phyloP scores from a whole-genome alignment of 2,113 vertebrate species.

The Xenopus laevis region DNA sequence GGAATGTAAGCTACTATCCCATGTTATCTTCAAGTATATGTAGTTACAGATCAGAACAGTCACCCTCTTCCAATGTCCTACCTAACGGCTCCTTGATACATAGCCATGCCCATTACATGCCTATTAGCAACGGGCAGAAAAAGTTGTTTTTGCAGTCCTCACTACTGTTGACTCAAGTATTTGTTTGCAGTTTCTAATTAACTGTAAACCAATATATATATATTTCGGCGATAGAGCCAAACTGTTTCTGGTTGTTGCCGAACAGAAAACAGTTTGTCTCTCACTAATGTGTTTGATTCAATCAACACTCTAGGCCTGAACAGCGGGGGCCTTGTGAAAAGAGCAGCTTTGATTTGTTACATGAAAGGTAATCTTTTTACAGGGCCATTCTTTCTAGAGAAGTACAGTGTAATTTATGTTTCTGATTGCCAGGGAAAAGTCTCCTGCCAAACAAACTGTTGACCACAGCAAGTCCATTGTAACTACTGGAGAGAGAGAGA shows the following conservation, averaged over 20 bases:
- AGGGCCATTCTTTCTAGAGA: conserved; percentile 31
- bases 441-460: conserved; percentile 50
- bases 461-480: conserved; percentile 44
- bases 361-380: conserved; percentile 32
- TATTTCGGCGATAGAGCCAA: not conserved
- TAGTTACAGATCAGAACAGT: too few species aligned
- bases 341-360: conserved; percentile 24
- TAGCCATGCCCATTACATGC: too few species aligned
- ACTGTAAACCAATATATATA: not conserved
- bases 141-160: not conserved
- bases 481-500: conserved; percentile 42
- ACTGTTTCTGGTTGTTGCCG: conserved; percentile 18
- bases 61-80: too few species aligned
- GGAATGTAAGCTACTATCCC: too few species aligned
- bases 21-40: too few species aligned
- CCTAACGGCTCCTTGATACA: too few species aligned
- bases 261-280: conserved; percentile 7
- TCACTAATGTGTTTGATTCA: conserved; percentile 17
- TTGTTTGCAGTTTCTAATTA: conserved; percentile 14
- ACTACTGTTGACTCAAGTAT: conserved; percentile 4
- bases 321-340: not conserved
- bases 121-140: not conserved
- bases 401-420: conserved; percentile 33
- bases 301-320: not conserved
- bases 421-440: conserved; percentile 15